phyloP scores from a whole-genome alignment of 2,888 invertebrate species.

The Caenorhabditis sp. region DNA sequence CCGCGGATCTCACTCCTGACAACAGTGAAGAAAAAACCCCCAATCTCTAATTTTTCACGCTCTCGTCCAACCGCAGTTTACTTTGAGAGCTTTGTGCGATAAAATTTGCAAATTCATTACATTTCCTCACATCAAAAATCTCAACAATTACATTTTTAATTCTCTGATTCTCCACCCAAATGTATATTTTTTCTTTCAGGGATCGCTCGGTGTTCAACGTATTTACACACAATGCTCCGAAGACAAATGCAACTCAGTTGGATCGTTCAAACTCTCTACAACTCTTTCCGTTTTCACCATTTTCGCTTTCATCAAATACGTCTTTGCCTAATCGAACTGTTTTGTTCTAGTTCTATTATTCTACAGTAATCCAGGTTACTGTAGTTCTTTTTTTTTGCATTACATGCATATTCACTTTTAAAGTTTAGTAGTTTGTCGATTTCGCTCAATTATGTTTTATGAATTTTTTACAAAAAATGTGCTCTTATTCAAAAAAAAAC shows the following conservation, averaged over 20 bases:
- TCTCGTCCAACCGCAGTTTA: too few relatives aligned
- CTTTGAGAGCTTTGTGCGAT: too few relatives aligned
- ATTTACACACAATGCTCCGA: slow-evolving; percentile 46
- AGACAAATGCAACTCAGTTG: slow-evolving; percentile 43
- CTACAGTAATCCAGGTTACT: neutral
- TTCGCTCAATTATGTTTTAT: neutral
- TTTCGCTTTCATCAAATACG: neutral
- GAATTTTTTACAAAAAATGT: neutral
- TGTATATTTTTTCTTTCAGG: slow-evolving; percentile 24
- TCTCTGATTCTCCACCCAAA: neutral
- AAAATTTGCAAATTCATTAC: too few relatives aligned
- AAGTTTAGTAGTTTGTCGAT: neutral
- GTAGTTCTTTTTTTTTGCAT: neutral
- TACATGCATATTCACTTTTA: neutral
- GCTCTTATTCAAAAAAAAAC: too few relatives aligned
- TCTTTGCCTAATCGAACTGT: too few relatives aligned
- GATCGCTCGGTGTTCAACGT: slow-evolving; percentile 47
- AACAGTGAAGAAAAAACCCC: too few relatives aligned
- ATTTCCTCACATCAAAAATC: too few relatives aligned
- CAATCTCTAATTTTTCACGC: too few relatives aligned
- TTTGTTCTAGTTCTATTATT: neutral
- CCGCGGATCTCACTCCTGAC: too few relatives aligned
- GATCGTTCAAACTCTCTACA: neutral
- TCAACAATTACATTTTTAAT: too few relatives aligned
- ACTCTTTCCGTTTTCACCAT: neutral